Conservation (phyloP, 2,888 invertebrate genomes). For the Agrochola lota region DNA sequence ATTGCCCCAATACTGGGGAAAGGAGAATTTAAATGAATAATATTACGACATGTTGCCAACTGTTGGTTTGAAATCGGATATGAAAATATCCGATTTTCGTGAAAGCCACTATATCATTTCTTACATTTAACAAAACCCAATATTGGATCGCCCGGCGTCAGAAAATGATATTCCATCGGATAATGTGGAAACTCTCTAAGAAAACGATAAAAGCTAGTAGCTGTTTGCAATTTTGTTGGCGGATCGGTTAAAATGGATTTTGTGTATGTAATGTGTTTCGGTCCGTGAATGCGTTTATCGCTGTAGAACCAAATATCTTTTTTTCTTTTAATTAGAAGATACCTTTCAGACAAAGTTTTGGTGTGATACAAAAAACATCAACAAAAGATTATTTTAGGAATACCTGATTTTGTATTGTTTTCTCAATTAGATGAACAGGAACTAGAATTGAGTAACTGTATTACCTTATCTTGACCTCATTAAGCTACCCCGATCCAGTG, state of each 20-base stretch:
- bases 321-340: neutral
- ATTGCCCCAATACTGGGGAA: neutral
- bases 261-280: too few relatives aligned
- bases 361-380: neutral
- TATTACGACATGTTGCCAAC: neutral
- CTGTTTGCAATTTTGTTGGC: constrained; percentile 36
- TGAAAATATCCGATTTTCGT: neutral
- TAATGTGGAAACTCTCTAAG: constrained; percentile 31
- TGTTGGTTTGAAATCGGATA: too few relatives aligned
- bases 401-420: neutral
- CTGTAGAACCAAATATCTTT: neutral
- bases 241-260: constrained; percentile 40
- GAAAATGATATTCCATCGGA: constrained; percentile 16
- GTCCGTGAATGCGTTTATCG: neutral
- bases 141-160: neutral
- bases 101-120: neutral
- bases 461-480: constrained; percentile 15
- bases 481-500: neutral
- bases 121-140: neutral
- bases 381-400: neutral
- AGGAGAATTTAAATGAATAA: neutral
- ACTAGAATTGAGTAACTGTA: neutral
- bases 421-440: constrained; percentile 1
- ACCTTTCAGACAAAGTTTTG: neutral
- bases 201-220: constrained; percentile 33